Evolutionary conservation across 2,888 invertebrate species (phyloP).

Genomic region (Phengaris arion): DNA sequence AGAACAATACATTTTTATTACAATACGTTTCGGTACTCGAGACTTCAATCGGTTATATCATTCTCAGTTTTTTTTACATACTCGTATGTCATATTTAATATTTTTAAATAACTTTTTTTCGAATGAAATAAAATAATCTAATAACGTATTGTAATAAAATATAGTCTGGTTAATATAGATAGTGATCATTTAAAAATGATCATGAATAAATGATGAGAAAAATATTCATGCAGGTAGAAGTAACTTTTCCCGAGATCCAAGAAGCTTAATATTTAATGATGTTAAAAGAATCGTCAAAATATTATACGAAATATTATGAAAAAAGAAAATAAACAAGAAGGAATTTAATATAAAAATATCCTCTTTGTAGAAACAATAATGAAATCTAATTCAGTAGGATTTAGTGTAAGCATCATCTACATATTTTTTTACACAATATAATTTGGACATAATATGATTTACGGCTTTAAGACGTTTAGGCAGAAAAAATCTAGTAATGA

Average conservation of each 20-base stretch:
- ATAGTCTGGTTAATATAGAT: no score
- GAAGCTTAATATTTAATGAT: neutral
- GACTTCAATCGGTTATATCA: no score
- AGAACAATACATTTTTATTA: no score
- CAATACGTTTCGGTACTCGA: no score
- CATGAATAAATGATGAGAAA: neutral
- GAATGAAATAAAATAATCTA: no score
- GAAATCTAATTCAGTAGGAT: neutral
- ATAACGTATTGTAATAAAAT: no score
- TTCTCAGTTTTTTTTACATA: no score
- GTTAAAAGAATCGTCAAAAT: neutral
- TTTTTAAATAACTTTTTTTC: no score
- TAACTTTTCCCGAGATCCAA: neutral
- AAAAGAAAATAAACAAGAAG: conserved; percentile 5
- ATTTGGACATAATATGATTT: neutral
- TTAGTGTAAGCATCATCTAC: neutral
- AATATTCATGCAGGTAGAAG: conserved; percentile 6
- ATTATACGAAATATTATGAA: neutral
- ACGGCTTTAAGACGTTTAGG: no score
- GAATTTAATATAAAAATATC: neutral
- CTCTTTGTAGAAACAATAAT: neutral
- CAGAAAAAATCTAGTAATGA: no score
- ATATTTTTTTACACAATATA: neutral
- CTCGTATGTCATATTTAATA: no score
- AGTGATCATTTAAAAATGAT: no score